Percentiles rank a stretch among this genome's conserved stretches.
These are phyloP conservation scores for Trimorus sp. DNA, from an alignment of 2,888 invertebrate genomes.

Conservation along the genomic window DNA sequence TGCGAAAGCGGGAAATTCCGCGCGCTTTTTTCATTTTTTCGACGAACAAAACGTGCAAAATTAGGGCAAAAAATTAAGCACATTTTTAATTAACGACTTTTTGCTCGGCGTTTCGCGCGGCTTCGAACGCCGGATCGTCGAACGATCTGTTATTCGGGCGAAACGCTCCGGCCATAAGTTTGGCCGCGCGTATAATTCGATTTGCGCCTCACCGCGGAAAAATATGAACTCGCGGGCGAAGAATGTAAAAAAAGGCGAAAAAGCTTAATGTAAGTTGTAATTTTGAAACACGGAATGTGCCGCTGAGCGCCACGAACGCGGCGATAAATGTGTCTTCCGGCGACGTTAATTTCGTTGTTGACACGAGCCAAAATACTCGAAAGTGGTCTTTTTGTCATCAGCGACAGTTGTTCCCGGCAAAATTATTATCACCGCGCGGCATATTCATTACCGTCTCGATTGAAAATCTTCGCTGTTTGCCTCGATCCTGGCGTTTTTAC, in stretches of 20 bases:
- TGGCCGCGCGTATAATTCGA: conserved; percentile 45
- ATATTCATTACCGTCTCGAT: conserved; percentile 70
- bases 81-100: no score
- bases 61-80: no score
- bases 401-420: conserved; percentile 66
- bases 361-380: conserved; percentile 73
- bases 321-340: conserved; percentile 64
- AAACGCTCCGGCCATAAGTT: conserved; percentile 14
- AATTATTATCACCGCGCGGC: conserved; percentile 72
- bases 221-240: conserved; percentile 43
- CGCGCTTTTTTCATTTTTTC: no score
- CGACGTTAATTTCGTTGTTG: conserved; percentile 72
- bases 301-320: conserved; percentile 52
- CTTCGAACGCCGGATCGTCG: background rate
- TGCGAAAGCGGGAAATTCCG: no score
- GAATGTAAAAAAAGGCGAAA: conserved; percentile 54
- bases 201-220: conserved; percentile 21
- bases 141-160: conserved; percentile 18
- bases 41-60: no score
- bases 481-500: no score
- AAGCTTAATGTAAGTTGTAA: conserved; percentile 60
- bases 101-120: no score
- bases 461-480: conserved; percentile 59
- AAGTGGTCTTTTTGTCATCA: conserved; percentile 72
- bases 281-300: conserved; percentile 59